phyloP scores from a whole-genome alignment of 2,113 vertebrate genomes.

The Puma concolor region DNA sequence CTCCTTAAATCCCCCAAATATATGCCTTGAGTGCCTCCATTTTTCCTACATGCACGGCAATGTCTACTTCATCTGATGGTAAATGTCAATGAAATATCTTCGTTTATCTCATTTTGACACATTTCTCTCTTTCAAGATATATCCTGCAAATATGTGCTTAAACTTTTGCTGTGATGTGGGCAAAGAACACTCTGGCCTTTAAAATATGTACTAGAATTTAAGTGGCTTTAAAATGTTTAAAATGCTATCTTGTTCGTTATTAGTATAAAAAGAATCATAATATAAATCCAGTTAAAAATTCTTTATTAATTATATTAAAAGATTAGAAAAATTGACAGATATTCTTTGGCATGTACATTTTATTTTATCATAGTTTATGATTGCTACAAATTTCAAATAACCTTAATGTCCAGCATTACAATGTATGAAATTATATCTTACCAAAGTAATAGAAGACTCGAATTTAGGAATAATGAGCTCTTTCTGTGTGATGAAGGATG shows the following conservation, averaged over 20 bases:
- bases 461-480: not conserved
- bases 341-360: not conserved
- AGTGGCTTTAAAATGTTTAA: slow-evolving; percentile 57
- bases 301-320: slow-evolving; percentile 3
- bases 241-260: slow-evolving; percentile 39
- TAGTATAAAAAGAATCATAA: slow-evolving; percentile 39
- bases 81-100: slow-evolving; percentile 79
- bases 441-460: not conserved
- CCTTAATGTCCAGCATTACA: not conserved
- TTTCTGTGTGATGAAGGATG: not conserved
- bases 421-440: not conserved
- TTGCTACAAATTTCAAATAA: not conserved
- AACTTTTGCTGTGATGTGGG: slow-evolving; percentile 53
- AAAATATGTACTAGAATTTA: slow-evolving; percentile 59
- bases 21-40: not conserved
- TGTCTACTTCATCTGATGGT: slow-evolving; percentile 54
- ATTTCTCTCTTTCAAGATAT: slow-evolving; percentile 64
- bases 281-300: not conserved
- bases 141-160: slow-evolving; percentile 64
- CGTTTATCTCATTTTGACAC: slow-evolving; percentile 73
- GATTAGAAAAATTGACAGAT: not conserved
- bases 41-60: not conserved
- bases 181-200: slow-evolving; percentile 71
- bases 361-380: not conserved
- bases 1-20: slow-evolving; percentile 23